phyloP scores from a whole-genome alignment of 2,888 invertebrate genomes.

The Bombylius discolor region DNA sequence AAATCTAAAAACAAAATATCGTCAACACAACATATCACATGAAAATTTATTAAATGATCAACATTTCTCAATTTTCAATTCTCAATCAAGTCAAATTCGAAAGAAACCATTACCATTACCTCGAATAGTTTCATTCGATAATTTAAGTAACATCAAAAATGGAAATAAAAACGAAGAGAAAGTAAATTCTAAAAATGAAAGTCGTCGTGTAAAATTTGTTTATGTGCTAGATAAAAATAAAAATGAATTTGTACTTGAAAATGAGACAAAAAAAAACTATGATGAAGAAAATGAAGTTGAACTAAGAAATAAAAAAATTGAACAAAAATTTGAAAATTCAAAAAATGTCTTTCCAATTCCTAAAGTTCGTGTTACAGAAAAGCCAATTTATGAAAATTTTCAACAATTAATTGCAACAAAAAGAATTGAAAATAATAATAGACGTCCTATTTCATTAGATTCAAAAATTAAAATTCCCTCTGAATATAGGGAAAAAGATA shows the following conservation, averaged over 20 bases:
- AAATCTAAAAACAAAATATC: slow-evolving; percentile 15
- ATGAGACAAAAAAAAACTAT: background rate
- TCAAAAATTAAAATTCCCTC: too few species aligned
- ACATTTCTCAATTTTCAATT: slow-evolving; percentile 1
- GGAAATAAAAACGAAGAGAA: background rate
- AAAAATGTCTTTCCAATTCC: background rate
- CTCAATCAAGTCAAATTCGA: background rate
- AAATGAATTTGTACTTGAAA: slow-evolving; percentile 15
- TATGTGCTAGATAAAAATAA: slow-evolving; percentile 13
- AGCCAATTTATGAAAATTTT: slow-evolving; percentile 1
- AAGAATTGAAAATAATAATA: too few species aligned
- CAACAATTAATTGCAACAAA: background rate
- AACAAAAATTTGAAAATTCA: too few species aligned
- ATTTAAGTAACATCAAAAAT: background rate
- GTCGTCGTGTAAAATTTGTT: slow-evolving; percentile 9
- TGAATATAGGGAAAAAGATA: too few species aligned
- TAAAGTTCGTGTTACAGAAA: background rate
- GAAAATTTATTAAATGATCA: slow-evolving; percentile 10
- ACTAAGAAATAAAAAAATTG: too few species aligned
- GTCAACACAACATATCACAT: slow-evolving; percentile 9
- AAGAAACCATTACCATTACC: slow-evolving; percentile 25
- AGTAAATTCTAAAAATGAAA: background rate
- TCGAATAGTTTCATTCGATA: slow-evolving; percentile 18
- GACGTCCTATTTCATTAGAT: too few species aligned
- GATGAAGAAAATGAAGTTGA: background rate